Evolutionary conservation across 1,140 invertebrate species (phyloP).

Genomic region (Brachionus calyciflorus): DNA sequence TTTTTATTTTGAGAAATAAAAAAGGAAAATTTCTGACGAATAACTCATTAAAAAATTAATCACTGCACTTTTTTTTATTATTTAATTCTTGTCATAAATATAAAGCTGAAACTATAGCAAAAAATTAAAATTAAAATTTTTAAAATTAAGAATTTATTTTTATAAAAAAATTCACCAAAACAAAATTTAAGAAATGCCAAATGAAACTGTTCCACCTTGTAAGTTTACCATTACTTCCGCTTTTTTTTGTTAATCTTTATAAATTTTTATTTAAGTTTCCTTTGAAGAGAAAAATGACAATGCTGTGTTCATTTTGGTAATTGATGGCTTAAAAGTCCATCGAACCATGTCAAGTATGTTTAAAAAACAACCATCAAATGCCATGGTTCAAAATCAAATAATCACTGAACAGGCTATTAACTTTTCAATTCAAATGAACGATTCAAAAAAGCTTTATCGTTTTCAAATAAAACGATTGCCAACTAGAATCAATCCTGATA

Average conservation of each 20-base stretch:
- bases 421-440: background rate
- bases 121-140: background rate
- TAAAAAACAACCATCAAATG: background rate
- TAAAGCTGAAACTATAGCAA: too few species aligned
- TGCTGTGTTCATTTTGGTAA: background rate
- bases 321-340: conserved; percentile 8
- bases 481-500: background rate
- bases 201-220: conserved; percentile 17
- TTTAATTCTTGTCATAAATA: too few species aligned
- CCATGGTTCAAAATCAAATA: background rate
- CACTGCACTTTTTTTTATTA: too few species aligned
- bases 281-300: conserved; percentile 10
- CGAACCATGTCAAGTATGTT: background rate
- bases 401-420: conserved; percentile 3
- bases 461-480: conserved; percentile 31
- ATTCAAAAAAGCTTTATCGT: background rate
- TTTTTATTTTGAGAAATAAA: too few species aligned
- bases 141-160: background rate
- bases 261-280: background rate
- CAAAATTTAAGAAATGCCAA: too few species aligned
- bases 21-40: background rate
- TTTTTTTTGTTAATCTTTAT: background rate
- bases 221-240: background rate
- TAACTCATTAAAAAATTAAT: too few species aligned
- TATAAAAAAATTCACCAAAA: background rate